Evolutionary conservation across 2,888 invertebrate species (phyloP).

Genomic region (Chydorus sphaericus): DNA sequence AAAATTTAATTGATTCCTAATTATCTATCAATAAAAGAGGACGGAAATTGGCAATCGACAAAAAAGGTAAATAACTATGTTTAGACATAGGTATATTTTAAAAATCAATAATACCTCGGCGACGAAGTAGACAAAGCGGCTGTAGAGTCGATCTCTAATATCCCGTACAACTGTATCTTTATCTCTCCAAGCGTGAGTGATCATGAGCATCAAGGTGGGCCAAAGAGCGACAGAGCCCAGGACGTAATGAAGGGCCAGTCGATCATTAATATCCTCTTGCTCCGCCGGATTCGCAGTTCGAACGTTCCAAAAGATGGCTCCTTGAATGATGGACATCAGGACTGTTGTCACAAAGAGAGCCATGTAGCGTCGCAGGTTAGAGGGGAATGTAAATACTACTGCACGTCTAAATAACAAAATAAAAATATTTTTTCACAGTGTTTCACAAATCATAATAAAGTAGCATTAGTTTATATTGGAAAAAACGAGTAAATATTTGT

Average conservation of each 20-base stretch:
- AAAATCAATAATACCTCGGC: slow-evolving; percentile 59
- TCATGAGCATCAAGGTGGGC: slow-evolving; percentile 55
- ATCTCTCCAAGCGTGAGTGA: slow-evolving; percentile 33
- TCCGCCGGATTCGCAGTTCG: slow-evolving; percentile 29
- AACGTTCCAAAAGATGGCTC: slow-evolving; percentile 80
- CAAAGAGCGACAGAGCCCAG: slow-evolving; percentile 61
- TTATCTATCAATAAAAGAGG: no score
- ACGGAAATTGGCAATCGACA: no score
- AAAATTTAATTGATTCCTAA: no score
- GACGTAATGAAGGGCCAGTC: slow-evolving; percentile 74
- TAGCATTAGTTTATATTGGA: no score
- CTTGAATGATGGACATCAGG: slow-evolving; percentile 64
- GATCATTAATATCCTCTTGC: slow-evolving; percentile 28
- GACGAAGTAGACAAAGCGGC: slow-evolving; percentile 58
- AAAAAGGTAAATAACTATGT: no score
- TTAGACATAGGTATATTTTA: no score
- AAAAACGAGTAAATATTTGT: no score
- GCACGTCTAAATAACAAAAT: slow-evolving; percentile 26
- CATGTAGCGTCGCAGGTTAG: slow-evolving; percentile 62
- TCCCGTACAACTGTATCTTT: slow-evolving; percentile 55
- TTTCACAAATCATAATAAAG: no score
- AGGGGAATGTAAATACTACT: slow-evolving; percentile 66
- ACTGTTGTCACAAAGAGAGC: slow-evolving; percentile 63
- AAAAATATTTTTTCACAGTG: no score
- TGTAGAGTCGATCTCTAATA: slow-evolving; percentile 62